Base-by-base conservation (phyloP, 2,113 vertebrate species). In the Eulemur macaco region DNA sequence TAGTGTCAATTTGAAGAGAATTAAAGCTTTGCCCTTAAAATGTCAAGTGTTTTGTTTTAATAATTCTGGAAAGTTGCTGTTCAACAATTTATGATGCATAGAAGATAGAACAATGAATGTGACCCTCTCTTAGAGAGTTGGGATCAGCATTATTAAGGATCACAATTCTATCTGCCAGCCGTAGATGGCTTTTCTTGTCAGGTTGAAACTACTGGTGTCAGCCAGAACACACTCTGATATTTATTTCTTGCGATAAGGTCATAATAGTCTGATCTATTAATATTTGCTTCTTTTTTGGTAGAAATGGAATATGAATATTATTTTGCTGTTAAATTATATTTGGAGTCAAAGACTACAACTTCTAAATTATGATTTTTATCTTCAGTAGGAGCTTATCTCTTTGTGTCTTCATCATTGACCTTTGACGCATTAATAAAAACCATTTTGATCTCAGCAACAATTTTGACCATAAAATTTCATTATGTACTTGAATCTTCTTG, bases 311-410 rank as follows among this genome's bases (percentile, higher is more conserved):
- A 37, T 37, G 50, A 85, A 21, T 39, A 60, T 20, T 42, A 54
- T 95, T 78, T 94, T 94, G 73, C 31, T 91, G 5, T 86, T 77
- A 73, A 39, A 52, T 92, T 83, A 29, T 86, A n/a, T 89, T 90
- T n/a, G 31, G 63, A 90, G 52, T 95, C 54, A 80, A 96, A 90
- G 60, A 63, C 78, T 60, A 63, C 34, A 84, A 15, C 2, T 83
- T 58, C 11, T 25, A 74, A 82, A 80, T 45, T 71, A 27, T 21
- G 14, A 86, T 66, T 97, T 97, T 93, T 58, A 54, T 77, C 14
- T 93, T 93, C 84, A 89, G 42, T 12, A 68, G n/a, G 15, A 83
- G 23, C 52, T 93, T 76, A 82, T 71, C 17, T 63, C 91, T 60
- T 77, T 73, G 54, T 50, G 5, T 85, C 25, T 54, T 85, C 13